These are phyloP conservation scores for Phalacrocorax aristotelis DNA, from an alignment of 2,113 vertebrate species.

Conservation along the genomic window DNA sequence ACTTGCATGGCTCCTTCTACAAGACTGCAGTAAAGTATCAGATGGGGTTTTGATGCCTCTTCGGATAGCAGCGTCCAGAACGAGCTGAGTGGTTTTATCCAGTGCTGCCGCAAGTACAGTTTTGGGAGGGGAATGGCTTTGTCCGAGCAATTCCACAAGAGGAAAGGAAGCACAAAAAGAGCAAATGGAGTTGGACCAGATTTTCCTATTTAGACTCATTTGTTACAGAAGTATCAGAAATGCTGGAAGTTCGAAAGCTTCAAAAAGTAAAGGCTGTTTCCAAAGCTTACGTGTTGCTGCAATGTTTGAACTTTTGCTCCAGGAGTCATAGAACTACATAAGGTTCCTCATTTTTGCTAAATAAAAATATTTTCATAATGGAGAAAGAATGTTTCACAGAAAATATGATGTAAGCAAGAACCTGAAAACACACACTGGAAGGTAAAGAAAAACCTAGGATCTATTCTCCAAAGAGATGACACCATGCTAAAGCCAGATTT, in stretches of 20 bases:
- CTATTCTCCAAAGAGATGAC: background rate
- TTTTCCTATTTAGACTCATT: background rate
- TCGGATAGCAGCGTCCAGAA: background rate
- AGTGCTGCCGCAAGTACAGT: background rate
- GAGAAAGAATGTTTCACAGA: background rate
- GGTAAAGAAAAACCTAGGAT: background rate
- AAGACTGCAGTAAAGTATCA: background rate
- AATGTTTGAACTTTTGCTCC: slow-evolving; percentile 2
- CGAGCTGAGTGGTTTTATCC: background rate
- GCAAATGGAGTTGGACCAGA: background rate
- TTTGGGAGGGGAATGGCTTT: background rate
- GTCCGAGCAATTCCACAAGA: background rate
- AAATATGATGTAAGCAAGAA: background rate
- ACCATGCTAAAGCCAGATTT: background rate
- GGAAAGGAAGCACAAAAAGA: background rate
- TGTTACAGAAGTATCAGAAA: background rate
- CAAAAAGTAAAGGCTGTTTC: background rate
- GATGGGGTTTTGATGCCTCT: background rate
- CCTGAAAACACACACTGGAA: background rate
- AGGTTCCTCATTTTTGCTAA: background rate
- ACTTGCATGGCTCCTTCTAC: background rate
- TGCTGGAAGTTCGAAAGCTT: background rate
- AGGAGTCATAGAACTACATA: background rate
- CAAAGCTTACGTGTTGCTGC: background rate
- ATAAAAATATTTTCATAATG: background rate